phyloP scores from a whole-genome alignment of 2,888 invertebrate genomes.

The Tipula vernalis region DNA sequence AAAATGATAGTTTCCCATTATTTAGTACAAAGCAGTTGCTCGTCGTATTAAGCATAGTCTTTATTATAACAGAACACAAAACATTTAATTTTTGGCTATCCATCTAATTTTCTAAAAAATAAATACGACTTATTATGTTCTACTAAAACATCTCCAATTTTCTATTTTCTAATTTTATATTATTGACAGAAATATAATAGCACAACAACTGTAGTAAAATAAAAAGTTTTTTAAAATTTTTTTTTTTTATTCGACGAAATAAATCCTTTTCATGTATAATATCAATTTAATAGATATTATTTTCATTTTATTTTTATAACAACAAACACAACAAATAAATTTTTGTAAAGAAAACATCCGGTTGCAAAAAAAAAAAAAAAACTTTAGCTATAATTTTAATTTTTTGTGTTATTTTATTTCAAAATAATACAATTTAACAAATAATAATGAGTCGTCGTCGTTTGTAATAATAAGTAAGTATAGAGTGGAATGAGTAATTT shows the following conservation, averaged over 20 bases:
- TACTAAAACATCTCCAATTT: background rate
- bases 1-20: background rate
- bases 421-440: slow-evolving; percentile 4
- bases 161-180: background rate
- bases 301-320: background rate
- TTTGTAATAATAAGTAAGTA: background rate
- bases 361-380: background rate
- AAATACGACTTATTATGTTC: background rate
- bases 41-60: background rate
- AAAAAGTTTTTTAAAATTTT: background rate
- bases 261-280: background rate
- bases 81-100: background rate
- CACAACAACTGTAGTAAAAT: background rate
- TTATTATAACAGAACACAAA: background rate
- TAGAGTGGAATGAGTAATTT: background rate
- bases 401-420: background rate
- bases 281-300: slow-evolving; percentile 4
- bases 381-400: background rate
- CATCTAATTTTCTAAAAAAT: background rate
- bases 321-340: background rate
- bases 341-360: background rate
- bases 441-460: background rate
- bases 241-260: background rate
- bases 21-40: background rate
- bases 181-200: background rate